A percentile compares a stretch with the other conserved stretches of the same genome.
phyloP scores from a whole-genome alignment of 2,797 vertebrate genomes.

The Enteromius mattozi region DNA sequence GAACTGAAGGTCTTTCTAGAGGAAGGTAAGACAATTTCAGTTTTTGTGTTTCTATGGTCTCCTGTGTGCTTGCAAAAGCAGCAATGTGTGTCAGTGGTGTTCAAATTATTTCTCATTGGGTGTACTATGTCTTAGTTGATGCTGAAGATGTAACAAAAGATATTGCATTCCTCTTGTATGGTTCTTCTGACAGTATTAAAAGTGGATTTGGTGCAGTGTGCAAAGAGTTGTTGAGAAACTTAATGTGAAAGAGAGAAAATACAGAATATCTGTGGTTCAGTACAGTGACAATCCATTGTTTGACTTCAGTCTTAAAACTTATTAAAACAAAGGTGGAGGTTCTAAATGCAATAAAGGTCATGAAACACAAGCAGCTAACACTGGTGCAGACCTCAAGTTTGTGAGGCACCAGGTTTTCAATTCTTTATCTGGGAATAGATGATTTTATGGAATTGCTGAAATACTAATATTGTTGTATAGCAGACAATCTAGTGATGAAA shows the following conservation, averaged over 20 bases:
- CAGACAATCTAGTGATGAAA: conserved; percentile 81
- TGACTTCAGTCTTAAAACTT: conserved; percentile 84
- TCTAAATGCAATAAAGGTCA: conserved; percentile 74
- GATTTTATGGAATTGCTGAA: conserved; percentile 83
- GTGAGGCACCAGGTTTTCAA: conserved; percentile 86
- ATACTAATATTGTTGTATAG: conserved; percentile 85
- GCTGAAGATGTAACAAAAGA: conserved; percentile 80
- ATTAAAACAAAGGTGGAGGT: conserved; percentile 79
- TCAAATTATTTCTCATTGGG: conserved; percentile 57
- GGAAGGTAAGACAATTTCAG: conserved; percentile 73
- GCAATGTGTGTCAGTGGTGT: conserved; percentile 22
- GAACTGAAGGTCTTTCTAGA: conserved; percentile 63
- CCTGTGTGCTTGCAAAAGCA: background rate
- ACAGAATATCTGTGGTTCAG: conserved; percentile 86
- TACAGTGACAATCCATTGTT: conserved; percentile 81
- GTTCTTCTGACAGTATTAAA: conserved; percentile 87
- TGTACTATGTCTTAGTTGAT: conserved; percentile 70
- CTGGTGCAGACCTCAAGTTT: conserved; percentile 85
- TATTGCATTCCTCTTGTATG: conserved; percentile 90
- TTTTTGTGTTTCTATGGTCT: background rate
- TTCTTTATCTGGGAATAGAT: conserved; percentile 82
- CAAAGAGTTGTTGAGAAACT: conserved; percentile 84
- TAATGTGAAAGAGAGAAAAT: conserved; percentile 79
- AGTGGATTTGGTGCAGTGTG: conserved; percentile 83
- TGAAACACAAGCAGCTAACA: conserved; percentile 80